A percentile compares a stretch with the other conserved stretches of the same genome.
Evolutionary conservation across 2,888 invertebrate species (phyloP).

Genomic region (Minunthozetes semirufus): DNA sequence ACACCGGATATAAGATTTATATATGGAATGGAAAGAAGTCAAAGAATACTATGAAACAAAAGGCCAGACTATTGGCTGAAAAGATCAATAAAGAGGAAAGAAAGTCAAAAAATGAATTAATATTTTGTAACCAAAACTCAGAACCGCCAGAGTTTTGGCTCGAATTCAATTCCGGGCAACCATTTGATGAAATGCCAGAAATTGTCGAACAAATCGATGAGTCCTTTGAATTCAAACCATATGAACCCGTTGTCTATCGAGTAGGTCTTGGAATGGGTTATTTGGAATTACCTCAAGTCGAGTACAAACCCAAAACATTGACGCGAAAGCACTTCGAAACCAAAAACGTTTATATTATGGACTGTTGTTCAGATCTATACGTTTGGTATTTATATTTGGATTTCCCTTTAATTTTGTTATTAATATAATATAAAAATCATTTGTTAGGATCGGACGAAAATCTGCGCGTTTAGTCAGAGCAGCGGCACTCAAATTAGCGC

Average conservation of each 20-base stretch:
- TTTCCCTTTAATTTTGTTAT: neutral
- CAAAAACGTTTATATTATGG: slow-evolving; percentile 90
- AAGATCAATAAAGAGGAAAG: slow-evolving; percentile 98
- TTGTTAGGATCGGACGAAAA: slow-evolving; percentile 86
- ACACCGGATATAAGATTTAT: slow-evolving; percentile 74
- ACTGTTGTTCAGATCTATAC: slow-evolving; percentile 86
- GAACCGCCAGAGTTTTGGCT: slow-evolving; percentile 82
- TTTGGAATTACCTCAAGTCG: slow-evolving; percentile 85
- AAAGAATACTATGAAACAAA: slow-evolving; percentile 73
- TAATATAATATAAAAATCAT: no score
- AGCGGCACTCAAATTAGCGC: slow-evolving; percentile 92
- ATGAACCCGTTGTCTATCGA: slow-evolving; percentile 74
- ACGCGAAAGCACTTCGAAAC: slow-evolving; percentile 59
- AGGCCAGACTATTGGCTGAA: slow-evolving; percentile 83
- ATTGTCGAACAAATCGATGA: slow-evolving; percentile 60
- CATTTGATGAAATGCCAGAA: slow-evolving; percentile 41
- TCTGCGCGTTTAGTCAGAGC: slow-evolving; percentile 89
- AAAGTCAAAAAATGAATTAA: slow-evolving; percentile 85
- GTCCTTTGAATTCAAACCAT: slow-evolving; percentile 59
- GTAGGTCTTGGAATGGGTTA: slow-evolving; percentile 98
- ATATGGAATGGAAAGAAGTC: slow-evolving; percentile 76
- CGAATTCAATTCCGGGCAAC: slow-evolving; percentile 50
- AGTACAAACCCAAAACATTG: slow-evolving; percentile 38
- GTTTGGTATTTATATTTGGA: slow-evolving; percentile 64
- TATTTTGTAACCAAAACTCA: slow-evolving; percentile 70